Percentiles rank a stretch among this genome's conserved stretches.
These are phyloP conservation scores for Pelagia noctiluca DNA, from an alignment of 30 jellyfish, hydroid and myxozoan genomes.

Conservation along the genomic window DNA sequence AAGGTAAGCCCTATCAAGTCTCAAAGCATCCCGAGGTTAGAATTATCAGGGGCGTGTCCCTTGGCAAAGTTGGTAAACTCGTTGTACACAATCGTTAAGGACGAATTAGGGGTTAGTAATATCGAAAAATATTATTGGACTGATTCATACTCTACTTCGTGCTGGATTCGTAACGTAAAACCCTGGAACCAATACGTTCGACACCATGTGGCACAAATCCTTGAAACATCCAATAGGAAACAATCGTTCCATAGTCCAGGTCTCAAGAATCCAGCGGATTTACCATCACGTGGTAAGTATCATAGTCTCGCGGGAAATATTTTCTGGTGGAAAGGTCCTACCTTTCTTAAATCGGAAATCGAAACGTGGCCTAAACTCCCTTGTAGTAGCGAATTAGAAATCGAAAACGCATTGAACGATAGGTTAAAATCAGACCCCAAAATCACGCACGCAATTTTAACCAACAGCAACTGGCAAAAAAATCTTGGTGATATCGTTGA, in stretches of 20 bases:
- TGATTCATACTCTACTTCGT: conserved; percentile 46
- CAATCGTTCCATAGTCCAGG: conserved; percentile 17
- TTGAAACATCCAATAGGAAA: conserved; percentile 2
- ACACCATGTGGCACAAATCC: conserved; percentile 10
- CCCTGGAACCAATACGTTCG: conserved; percentile 68
- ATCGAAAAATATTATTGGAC: conserved; percentile 47
- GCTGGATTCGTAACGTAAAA: conserved; percentile 57
- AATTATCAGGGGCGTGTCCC: conserved; percentile 45
- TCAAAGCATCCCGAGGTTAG: conserved; percentile 58
- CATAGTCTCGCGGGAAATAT: conserved; percentile 19
- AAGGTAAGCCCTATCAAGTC: conserved; percentile 46
- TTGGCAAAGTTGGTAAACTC: conserved; percentile 38
- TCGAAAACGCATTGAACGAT: conserved; percentile 32
- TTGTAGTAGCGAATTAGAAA: conserved; percentile 12
- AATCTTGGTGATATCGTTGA: neutral
- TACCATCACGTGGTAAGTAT: conserved; percentile 58
- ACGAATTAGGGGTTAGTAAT: conserved; percentile 24
- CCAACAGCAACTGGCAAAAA: neutral
- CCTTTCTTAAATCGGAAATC: conserved; percentile 10
- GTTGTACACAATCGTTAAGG: conserved; percentile 27
- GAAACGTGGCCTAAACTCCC: conserved; percentile 50
- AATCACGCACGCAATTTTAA: conserved; percentile 11
- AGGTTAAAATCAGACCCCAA: conserved; percentile 8
- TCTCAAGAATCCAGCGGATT: conserved; percentile 47
- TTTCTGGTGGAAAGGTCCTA: conserved; percentile 73